Evolutionary conservation across 1,140 invertebrate species (phyloP).

Genomic region (Brachionus plicatilis): DNA sequence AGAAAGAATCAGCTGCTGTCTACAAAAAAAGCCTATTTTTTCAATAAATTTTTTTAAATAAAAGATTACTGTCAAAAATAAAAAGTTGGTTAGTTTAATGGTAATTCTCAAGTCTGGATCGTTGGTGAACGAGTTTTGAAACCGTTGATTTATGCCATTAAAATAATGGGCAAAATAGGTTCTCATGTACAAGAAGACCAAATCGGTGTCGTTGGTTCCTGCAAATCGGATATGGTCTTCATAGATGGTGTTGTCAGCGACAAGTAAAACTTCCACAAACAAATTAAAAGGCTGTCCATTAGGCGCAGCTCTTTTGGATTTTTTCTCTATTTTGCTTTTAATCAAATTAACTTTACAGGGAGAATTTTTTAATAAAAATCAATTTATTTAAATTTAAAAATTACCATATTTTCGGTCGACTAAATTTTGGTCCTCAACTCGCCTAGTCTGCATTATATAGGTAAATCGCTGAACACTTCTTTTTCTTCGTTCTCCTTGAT

Average conservation of each 20-base stretch:
- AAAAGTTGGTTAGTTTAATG: conserved; percentile 4
- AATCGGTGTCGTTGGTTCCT: not conserved
- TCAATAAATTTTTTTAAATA: not conserved
- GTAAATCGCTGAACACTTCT: not conserved
- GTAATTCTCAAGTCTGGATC: conserved; percentile 31
- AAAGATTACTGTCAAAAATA: conserved; percentile 11
- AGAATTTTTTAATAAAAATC: not conserved
- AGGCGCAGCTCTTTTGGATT: not conserved
- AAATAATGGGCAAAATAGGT: conserved; percentile 39
- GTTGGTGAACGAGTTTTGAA: conserved; percentile 11
- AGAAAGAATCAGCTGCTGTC: not conserved
- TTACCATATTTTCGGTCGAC: not conserved
- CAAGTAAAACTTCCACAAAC: not conserved
- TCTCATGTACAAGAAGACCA: conserved; percentile 35
- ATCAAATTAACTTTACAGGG: not conserved
- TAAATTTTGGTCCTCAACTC: not conserved
- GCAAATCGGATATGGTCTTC: conserved; percentile 22
- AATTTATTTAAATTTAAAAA: not conserved
- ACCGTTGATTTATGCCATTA: conserved; percentile 24
- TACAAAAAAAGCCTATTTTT: not conserved
- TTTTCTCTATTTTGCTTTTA: not conserved
- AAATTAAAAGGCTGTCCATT: conserved; percentile 31
- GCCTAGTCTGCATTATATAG: not conserved
- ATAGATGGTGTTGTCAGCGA: not conserved
- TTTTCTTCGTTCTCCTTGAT: not conserved